Base-by-base conservation (phyloP, 2,888 invertebrate genomes). In the Synanthedon vespiformis region DNA sequence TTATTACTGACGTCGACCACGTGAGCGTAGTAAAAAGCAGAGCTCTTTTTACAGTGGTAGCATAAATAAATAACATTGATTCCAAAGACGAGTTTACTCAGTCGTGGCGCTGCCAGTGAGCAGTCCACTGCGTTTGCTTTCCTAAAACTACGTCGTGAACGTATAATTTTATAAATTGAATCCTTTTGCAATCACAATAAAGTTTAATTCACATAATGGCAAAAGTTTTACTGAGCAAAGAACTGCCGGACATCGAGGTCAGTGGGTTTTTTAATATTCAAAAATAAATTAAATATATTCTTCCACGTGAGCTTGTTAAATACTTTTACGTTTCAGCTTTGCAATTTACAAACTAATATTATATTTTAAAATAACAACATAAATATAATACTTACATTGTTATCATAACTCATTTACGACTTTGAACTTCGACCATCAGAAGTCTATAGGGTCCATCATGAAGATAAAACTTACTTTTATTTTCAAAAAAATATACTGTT, bases 201-300 rank as follows among this genome's bases (percentile, higher is more conserved):
- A 58, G 55, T 56, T 40, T 53, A 60, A 54, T 62, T 64, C 58
- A 13, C 58, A 76, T 60, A 52, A 87, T 88, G 88, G 74, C 90
- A 52, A 89, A 89, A 64, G 77, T 77, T 56, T 59, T 88, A 58
- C 62, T 93, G 51, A 94, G 93, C 74, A 92, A 89, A 66, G 94
- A 95, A 70, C 69, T 93, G 56, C 93, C 93, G 2, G 95, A 95
- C 76, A 95, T 95, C 67, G 95, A 95, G 91, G 95, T 94, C 79
- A 87, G 89, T 85, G 40, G 34, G 34, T 34, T 34, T 34, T 10
- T 10, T 10, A 34, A 34, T 34, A 34, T 34, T 34, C 10, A 34
- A 34, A 34, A 22, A 22, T 22, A 22, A 22, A 22, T 22, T 22
- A 22, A 22, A 22, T 22, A 22, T 22, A 22, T 22, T 34, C 0